A percentile compares a stretch with the other conserved stretches of the same genome.
Evolutionary conservation across 2,797 vertebrate genomes (phyloP).

Genomic region (Molossus molossus): DNA sequence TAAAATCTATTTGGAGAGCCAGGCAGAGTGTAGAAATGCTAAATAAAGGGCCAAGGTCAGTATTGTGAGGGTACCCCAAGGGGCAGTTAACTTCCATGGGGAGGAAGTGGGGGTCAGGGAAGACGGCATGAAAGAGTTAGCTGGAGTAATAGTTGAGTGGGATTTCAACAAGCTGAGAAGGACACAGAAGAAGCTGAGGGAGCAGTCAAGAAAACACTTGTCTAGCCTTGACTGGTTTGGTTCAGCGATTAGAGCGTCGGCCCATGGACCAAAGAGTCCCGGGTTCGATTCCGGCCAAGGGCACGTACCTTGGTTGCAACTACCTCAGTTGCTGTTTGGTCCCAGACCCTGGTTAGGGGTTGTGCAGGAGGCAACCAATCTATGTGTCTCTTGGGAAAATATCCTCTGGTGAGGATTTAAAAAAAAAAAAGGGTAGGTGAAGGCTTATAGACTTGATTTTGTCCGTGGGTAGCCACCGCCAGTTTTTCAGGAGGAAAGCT

Average conservation of each 20-base stretch:
- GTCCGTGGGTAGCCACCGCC: background rate
- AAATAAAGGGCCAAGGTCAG: constrained; percentile 37
- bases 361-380: too few species aligned
- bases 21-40: background rate
- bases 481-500: constrained; percentile 42
- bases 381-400: too few species aligned
- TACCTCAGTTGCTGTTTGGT: too few species aligned
- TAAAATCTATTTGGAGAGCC: constrained; percentile 15
- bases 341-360: too few species aligned
- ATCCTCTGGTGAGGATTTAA: too few species aligned
- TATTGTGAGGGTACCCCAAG: background rate
- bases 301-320: too few species aligned
- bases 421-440: constrained; percentile 21
- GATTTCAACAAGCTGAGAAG: constrained; percentile 43
- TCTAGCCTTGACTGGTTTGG: background rate
- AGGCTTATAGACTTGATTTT: constrained; percentile 57
- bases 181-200: background rate
- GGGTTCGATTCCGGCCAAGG: too few species aligned
- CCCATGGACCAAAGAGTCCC: too few species aligned
- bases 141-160: constrained; percentile 1
- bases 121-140: constrained; percentile 9
- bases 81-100: background rate
- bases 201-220: constrained; percentile 45
- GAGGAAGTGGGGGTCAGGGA: background rate
- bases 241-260: background rate